Conservation (phyloP, 2,113 vertebrate species). For the Ploceus nigricollis region DNA sequence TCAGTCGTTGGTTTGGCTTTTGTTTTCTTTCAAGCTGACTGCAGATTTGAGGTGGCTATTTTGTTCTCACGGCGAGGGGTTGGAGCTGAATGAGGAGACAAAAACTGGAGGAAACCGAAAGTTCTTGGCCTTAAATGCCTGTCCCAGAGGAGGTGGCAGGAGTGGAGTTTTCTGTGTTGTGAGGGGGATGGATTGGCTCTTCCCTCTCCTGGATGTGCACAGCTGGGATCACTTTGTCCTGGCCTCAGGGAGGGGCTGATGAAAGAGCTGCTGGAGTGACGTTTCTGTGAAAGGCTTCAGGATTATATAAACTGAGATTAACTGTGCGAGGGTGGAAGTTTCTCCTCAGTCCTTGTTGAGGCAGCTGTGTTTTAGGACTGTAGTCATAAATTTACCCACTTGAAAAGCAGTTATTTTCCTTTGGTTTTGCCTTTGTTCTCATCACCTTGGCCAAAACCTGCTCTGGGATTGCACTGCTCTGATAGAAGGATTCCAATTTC, state of each 20-base stretch:
- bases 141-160: background rate
- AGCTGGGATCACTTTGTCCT: conserved; percentile 8
- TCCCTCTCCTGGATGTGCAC: background rate
- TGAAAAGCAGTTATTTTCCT: background rate
- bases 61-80: background rate
- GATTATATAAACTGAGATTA: conserved; percentile 26
- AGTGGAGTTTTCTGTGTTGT: background rate
- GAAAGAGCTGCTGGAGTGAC: conserved; percentile 12
- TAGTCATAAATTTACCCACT: background rate
- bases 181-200: background rate
- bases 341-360: background rate
- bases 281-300: conserved; percentile 10
- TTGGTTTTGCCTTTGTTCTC: background rate
- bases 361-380: background rate
- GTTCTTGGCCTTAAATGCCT: background rate
- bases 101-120: background rate
- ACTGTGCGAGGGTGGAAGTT: background rate
- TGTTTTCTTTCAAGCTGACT: background rate
- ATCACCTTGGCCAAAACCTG: background rate
- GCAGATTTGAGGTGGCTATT: background rate
- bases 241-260: conserved; percentile 21
- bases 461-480: background rate
- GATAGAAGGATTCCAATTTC: background rate
- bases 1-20: background rate
- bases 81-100: background rate